Base-by-base conservation (phyloP, 1,140 invertebrate genomes). In the Calephelis virginiensis region DNA sequence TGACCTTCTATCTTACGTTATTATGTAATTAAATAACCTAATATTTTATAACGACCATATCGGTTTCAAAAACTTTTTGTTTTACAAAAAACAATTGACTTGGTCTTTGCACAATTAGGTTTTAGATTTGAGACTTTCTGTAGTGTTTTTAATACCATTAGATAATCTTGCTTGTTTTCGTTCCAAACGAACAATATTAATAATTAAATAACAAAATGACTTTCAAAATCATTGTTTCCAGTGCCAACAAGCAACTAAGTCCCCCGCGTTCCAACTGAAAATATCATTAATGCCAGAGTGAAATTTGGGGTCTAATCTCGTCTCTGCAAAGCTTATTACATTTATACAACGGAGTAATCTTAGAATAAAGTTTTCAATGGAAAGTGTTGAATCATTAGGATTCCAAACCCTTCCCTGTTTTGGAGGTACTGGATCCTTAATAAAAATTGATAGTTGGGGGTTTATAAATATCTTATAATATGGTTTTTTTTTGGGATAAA, bases 361-460 rank as follows among this genome's bases (percentile, higher is more conserved):
- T 86, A 78, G 88, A 90, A 87, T 90, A 90, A 90, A 90, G 83
- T 90, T 88, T 88, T 90, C 81, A 87, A 90, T 90, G 83, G 82
- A 86, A 90, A 90, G 73, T 87, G 88, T 83, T 80, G 86, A 89
- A 81, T 90, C 88, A 90, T 81, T 81, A 83, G 85, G 82, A 84
- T 79, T 76, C 78, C 81, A 79, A 89, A 90, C 88, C 88, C 86
- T 88, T 90, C 80, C 76, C 40, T 43, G 5, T 74, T 61, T 77
- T 87, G 87, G 86, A 86, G 81, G 78, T 84, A 88, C 76, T 82
- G 70, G 66, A 50, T 66, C 56, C 61, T 46, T 43, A 9, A 9
- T 43, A 43, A 43, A 43, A 8, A 43, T 43, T 50, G 66, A 68
- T 68, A 69, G 64, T 61, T 65, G 68, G 63, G 61, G 48, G 49